phyloP scores from a whole-genome alignment of 1,140 invertebrate genomes.

The Nebria ingens region DNA sequence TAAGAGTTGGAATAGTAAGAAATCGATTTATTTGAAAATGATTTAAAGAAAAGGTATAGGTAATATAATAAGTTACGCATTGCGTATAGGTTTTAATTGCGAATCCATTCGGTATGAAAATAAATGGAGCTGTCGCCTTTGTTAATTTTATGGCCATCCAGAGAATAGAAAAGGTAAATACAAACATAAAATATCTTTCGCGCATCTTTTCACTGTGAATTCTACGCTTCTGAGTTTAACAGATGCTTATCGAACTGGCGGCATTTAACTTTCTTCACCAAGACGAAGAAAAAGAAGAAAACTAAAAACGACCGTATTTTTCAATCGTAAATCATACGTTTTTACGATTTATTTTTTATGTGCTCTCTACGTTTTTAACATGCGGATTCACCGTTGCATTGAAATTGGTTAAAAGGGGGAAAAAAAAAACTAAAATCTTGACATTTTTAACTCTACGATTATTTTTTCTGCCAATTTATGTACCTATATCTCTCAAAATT shows the following conservation, averaged over 20 bases:
- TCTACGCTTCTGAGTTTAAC: not conserved
- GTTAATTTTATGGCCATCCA: slow-evolving; percentile 1
- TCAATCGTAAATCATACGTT: slow-evolving; percentile 8
- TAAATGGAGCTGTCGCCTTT: slow-evolving; percentile 3
- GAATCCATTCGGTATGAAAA: slow-evolving; percentile 2
- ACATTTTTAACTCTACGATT: too few relatives aligned
- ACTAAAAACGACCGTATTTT: not conserved
- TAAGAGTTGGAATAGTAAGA: not conserved
- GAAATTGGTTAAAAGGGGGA: too few relatives aligned
- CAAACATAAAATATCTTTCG: too few relatives aligned
- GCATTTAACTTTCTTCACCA: not conserved
- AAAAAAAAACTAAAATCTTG: too few relatives aligned
- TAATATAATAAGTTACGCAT: slow-evolving; percentile 1
- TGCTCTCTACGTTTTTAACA: too few relatives aligned
- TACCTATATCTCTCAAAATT: too few relatives aligned
- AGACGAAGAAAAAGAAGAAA: not conserved
- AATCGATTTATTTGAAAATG: not conserved
- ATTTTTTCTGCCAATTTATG: too few relatives aligned
- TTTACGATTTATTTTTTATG: not conserved
- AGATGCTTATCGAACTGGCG: slow-evolving; percentile 4
- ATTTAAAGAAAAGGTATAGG: slow-evolving; percentile 2
- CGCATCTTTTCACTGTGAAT: not conserved
- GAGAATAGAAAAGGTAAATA: too few relatives aligned
- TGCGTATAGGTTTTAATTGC: not conserved
- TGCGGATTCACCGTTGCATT: too few relatives aligned